Conservation (phyloP, 1,140 invertebrate genomes). For the Hyposmocoma kahamanoa region DNA sequence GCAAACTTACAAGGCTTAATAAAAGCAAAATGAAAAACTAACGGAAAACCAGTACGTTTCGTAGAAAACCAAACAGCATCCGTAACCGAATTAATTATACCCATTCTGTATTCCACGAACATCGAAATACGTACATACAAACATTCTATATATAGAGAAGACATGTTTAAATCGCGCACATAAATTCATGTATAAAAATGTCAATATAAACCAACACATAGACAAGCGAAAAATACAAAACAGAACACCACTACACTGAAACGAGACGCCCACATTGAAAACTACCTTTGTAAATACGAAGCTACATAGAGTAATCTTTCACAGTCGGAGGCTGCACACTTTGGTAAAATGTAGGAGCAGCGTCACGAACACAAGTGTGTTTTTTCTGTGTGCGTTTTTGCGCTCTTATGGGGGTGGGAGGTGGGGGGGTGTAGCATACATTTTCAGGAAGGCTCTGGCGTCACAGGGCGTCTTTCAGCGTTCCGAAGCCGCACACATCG, state of each 20-base stretch:
- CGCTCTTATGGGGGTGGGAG: slow-evolving; percentile 23
- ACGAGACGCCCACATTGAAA: slow-evolving; percentile 19
- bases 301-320: slow-evolving; percentile 53
- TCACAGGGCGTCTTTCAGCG: slow-evolving; percentile 69
- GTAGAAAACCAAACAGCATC: slow-evolving; percentile 19
- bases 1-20: too few species aligned
- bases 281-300: slow-evolving; percentile 37
- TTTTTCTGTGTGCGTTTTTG: slow-evolving; percentile 48
- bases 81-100: slow-evolving; percentile 58
- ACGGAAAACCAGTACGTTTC: slow-evolving; percentile 3
- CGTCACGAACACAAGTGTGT: slow-evolving; percentile 17
- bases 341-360: slow-evolving; percentile 9
- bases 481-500: slow-evolving; percentile 61
- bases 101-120: slow-evolving; percentile 41
- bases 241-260: slow-evolving; percentile 19
- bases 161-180: slow-evolving; percentile 39
- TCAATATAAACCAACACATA: slow-evolving; percentile 55
- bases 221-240: slow-evolving; percentile 35
- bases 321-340: slow-evolving; percentile 34
- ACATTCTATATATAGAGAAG: slow-evolving; percentile 20
- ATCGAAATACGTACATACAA: slow-evolving; percentile 22
- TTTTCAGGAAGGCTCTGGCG: slow-evolving; percentile 60
- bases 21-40: too few species aligned
- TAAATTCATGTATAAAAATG: slow-evolving; percentile 64
- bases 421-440: slow-evolving; percentile 39